Conservation (phyloP, 2,113 vertebrate genomes). For the Anoplopoma fimbria region DNA sequence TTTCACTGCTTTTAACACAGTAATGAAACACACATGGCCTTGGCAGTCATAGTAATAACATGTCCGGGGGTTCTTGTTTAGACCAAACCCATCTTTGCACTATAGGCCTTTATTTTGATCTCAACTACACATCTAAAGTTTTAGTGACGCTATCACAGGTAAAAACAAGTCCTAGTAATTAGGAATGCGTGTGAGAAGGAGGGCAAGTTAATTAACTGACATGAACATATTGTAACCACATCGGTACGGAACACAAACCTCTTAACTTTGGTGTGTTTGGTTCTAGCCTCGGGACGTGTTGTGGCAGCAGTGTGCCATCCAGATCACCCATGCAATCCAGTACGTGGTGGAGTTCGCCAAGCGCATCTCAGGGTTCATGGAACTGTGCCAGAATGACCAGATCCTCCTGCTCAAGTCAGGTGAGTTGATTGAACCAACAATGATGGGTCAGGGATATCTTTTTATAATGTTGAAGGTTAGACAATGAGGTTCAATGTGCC, state of each 20-base stretch:
- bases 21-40: background rate
- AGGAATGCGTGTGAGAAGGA: background rate
- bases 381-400: slow-evolving; percentile 99
- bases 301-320: slow-evolving; percentile 99
- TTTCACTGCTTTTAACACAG: background rate
- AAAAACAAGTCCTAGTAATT: background rate
- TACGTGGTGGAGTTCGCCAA: slow-evolving; percentile 99
- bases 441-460: background rate
- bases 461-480: background rate
- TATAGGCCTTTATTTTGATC: background rate
- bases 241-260: background rate
- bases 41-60: background rate
- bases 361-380: slow-evolving; percentile 99
- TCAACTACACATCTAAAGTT: background rate
- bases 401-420: slow-evolving; percentile 99
- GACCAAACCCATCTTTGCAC: background rate
- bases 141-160: background rate
- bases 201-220: background rate
- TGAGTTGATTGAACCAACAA: slow-evolving; percentile 72
- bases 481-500: background rate
- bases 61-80: background rate
- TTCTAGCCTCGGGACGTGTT: slow-evolving; percentile 93
- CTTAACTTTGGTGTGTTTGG: slow-evolving; percentile 36
- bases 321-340: slow-evolving; percentile 99
- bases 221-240: background rate